Conservation (phyloP, 2,113 vertebrate genomes). For the Puma concolor region DNA sequence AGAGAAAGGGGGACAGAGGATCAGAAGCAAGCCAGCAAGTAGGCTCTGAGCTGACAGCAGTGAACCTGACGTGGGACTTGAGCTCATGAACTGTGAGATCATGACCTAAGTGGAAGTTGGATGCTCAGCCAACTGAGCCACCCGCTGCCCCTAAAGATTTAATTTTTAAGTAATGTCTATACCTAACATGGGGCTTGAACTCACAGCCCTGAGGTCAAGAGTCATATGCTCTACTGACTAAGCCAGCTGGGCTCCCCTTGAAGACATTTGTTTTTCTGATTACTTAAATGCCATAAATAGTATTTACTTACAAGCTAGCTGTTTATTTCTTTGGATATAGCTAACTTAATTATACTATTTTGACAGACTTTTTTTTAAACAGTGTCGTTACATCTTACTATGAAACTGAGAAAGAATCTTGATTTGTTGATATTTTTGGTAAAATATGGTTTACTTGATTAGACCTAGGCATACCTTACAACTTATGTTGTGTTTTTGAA, state of each 20-base stretch:
- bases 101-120: too few relatives aligned
- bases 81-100: too few relatives aligned
- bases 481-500: background rate
- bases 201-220: background rate
- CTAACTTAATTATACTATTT: conserved; percentile 34
- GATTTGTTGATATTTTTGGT: conserved; percentile 40
- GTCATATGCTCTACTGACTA: background rate
- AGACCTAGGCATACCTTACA: background rate
- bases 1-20: too few relatives aligned
- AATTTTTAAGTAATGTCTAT: background rate
- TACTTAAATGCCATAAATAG: background rate
- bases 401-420: background rate
- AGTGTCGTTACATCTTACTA: background rate
- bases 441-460: background rate
- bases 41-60: too few relatives aligned
- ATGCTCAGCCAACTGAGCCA: too few relatives aligned
- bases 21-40: too few relatives aligned
- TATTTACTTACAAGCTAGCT: conserved; percentile 53
- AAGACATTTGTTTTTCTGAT: accelerated
- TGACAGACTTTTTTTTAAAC: background rate
- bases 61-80: too few relatives aligned
- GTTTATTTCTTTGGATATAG: background rate
- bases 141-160: too few relatives aligned
- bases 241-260: background rate
- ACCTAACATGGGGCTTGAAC: background rate